These are phyloP conservation scores for Rhagonycha lutea DNA, from an alignment of 2,888 invertebrate genomes.

Conservation along the genomic window DNA sequence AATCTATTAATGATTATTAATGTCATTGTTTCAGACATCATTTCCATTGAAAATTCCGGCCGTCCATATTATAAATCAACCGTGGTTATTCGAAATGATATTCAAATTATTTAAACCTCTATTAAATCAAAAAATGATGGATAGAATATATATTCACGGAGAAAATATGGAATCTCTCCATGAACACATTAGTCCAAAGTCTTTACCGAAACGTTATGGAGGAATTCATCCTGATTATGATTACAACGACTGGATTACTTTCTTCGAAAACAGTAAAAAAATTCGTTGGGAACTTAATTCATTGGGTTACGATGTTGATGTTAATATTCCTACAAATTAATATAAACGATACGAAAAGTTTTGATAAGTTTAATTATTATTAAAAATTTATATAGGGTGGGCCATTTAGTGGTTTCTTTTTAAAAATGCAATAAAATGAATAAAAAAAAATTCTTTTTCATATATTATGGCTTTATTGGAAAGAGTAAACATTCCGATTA, in stretches of 20 bases:
- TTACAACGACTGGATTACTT: slow-evolving; percentile 75
- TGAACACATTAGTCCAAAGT: slow-evolving; percentile 70
- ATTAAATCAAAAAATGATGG: slow-evolving; percentile 68
- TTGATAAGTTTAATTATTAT: too few relatives aligned
- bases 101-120: slow-evolving; percentile 80
- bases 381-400: too few relatives aligned
- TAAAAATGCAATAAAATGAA: too few relatives aligned
- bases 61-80: slow-evolving; percentile 79
- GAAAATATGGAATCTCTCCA: slow-evolving; percentile 73
- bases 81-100: slow-evolving; percentile 80
- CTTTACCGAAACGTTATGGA: slow-evolving; percentile 69
- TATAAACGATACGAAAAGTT: background rate
- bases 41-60: slow-evolving; percentile 75
- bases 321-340: background rate
- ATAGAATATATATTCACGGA: slow-evolving; percentile 70
- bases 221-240: slow-evolving; percentile 71
- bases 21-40: slow-evolving; percentile 60
- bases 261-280: slow-evolving; percentile 60
- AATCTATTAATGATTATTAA: too few relatives aligned
- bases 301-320: slow-evolving; percentile 56
- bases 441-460: too few relatives aligned
- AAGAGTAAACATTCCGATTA: too few relatives aligned
- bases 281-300: slow-evolving; percentile 67
- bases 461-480: too few relatives aligned
- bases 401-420: too few relatives aligned